phyloP scores from a whole-genome alignment of 92 coral and sea anemone genomes.

The Montipora capitata region DNA sequence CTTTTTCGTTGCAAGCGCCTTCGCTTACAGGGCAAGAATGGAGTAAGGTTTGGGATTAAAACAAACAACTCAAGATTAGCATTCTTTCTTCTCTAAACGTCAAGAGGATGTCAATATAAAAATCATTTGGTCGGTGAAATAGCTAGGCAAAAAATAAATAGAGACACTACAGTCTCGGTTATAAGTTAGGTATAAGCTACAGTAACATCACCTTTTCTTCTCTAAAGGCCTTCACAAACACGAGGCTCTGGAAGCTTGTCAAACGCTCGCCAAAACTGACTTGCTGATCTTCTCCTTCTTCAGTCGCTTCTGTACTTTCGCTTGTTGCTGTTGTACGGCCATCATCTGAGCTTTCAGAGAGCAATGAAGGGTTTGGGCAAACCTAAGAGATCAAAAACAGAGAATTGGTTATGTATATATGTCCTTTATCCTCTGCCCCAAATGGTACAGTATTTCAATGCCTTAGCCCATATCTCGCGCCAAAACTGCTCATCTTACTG shows the following conservation, averaged over 20 bases:
- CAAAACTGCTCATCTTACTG: not conserved
- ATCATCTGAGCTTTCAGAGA: slow-evolving; percentile 54
- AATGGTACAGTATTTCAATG: not conserved
- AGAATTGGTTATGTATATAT: not conserved
- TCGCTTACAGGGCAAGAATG: too few species aligned
- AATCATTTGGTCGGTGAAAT: too few species aligned
- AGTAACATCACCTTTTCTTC: slow-evolving; percentile 85
- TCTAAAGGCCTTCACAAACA: slow-evolving; percentile 91
- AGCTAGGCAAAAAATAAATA: too few species aligned
- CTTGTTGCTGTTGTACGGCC: slow-evolving; percentile 60
- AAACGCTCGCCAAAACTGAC: slow-evolving; percentile 66
- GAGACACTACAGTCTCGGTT: too few species aligned
- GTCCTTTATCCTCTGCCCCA: not conserved
- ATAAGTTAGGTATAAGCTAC: not conserved
- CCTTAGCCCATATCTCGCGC: too few species aligned
- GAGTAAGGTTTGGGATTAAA: too few species aligned
- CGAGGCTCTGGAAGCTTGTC: slow-evolving; percentile 90
- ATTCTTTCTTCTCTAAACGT: too few species aligned
- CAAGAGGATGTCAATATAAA: too few species aligned
- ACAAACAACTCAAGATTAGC: too few species aligned
- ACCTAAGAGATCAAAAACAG: slow-evolving; percentile 41
- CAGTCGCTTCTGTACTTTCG: slow-evolving; percentile 63
- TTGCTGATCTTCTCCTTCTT: slow-evolving; percentile 59
- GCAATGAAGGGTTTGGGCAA: slow-evolving; percentile 78
- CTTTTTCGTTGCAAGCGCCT: too few species aligned